Evolutionary conservation across 2,797 vertebrate genomes (phyloP).

Genomic region (Notolepis coatsorum): DNA sequence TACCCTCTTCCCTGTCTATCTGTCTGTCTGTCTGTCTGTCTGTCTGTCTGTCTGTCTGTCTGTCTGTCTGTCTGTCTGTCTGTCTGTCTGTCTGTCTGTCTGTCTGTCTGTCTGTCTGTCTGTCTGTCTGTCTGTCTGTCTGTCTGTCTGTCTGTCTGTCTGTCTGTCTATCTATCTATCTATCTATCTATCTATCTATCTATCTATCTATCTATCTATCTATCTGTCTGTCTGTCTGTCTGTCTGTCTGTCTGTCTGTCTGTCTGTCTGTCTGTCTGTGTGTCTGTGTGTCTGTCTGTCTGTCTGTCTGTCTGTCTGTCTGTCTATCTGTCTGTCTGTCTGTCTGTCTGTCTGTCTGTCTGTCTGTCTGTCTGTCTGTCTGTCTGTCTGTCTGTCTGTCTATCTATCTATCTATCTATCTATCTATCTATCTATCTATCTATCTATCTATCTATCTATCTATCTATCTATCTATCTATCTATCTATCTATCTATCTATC

Average conservation of each 20-base stretch:
- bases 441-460: not conserved
- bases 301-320: not conserved
- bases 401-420: too few relatives aligned
- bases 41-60: not conserved
- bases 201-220: not conserved
- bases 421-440: not conserved
- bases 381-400: not conserved
- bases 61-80: too few relatives aligned
- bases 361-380: not conserved
- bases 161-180: too few relatives aligned
- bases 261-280: not conserved
- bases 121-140: too few relatives aligned
- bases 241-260: not conserved
- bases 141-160: too few relatives aligned
- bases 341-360: not conserved
- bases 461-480: not conserved
- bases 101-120: too few relatives aligned
- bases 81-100: too few relatives aligned
- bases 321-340: too few relatives aligned
- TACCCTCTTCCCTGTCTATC: not conserved
- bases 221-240: too few relatives aligned
- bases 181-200: too few relatives aligned
- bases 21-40: too few relatives aligned
- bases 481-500: not conserved
- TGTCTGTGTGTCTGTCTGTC: not conserved